Evolutionary conservation across 2,888 invertebrate species (phyloP), one percentile per base, ranked within the genome.

Genomic region (Pimpla rufipes): DNA sequence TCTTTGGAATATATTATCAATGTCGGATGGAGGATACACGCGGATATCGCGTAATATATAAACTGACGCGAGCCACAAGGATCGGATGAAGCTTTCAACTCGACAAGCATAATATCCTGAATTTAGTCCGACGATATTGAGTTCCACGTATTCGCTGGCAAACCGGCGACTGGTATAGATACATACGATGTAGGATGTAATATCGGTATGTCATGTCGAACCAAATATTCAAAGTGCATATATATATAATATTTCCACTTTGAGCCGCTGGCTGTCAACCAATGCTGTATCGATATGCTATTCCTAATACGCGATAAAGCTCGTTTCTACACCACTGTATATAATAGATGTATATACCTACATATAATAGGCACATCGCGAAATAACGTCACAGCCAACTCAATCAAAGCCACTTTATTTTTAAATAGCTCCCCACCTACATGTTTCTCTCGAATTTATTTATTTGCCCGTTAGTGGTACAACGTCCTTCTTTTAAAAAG

Each of bases 221-320:
- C 37, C 64, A 45, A 35, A 66, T 50, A 66, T 55, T 40, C 40
- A n/a, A 57, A 71, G 73, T 35, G 66, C 78, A 71, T 81, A 66
- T 81, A 67, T 23, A 45, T 47, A 73, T 62, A 67, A 59, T 81
- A 78, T 70, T 78, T 67, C 73, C 78, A 73, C 42, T 67, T 16
- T 50, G 21, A 67, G 50, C 18, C 37, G 29, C 55, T 47, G 59
- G 50, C 59, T 78, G 50, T 67, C 79, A 35, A 59, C 42, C 45
- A 67, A 55, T 64, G 55, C 50, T 2, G 11, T 21, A 50, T 40
- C 21, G 10, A 35, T 23, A 57, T 74, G 18, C 57, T n/a, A n/a
- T 62, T 37, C 18, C 29, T 29, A 29, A 29, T 29, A 29, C 5
- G 29, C 29, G 29, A 29, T 29, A 29, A 5, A 29, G 29, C 29